Percentiles rank a stretch among this genome's conserved stretches.
Evolutionary conservation across 2,797 vertebrate species (phyloP).

Genomic region (Crotalus adamanteus): DNA sequence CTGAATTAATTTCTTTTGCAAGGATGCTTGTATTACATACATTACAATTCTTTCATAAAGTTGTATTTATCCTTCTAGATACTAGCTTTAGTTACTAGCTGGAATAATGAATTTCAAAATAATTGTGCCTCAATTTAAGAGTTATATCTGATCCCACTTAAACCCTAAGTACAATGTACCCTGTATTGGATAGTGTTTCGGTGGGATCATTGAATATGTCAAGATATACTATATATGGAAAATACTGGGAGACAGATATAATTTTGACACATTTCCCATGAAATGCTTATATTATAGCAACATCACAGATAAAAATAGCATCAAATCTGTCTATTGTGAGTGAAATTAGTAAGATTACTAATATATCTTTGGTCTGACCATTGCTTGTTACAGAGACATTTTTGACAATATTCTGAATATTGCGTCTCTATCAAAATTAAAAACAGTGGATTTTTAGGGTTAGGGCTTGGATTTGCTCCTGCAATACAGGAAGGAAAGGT

Average conservation of each 20-base stretch:
- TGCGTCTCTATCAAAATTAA: not conserved
- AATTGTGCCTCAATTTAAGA: not conserved
- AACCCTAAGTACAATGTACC: not conserved
- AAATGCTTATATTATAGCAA: not conserved
- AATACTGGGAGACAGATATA: not conserved
- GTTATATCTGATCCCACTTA: not conserved
- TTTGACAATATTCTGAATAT: not conserved
- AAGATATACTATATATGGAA: not conserved
- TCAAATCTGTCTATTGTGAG: not conserved
- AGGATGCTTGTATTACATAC: not conserved
- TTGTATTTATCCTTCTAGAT: not conserved
- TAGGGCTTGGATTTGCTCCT: not conserved
- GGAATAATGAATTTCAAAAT: not conserved
- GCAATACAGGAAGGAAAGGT: not conserved
- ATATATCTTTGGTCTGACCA: not conserved
- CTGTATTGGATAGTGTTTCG: not conserved
- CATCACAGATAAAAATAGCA: not conserved
- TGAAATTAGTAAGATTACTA: not conserved
- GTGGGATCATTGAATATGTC: not conserved
- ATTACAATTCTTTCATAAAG: not conserved
- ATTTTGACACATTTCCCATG: not conserved
- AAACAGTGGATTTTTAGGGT: not conserved
- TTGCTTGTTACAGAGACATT: not conserved
- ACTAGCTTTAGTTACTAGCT: not conserved
- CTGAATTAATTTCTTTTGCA: not conserved